Percentiles rank a stretch among this genome's conserved stretches.
These are phyloP conservation scores for Ia io DNA, from an alignment of 2,113 vertebrate species.

Conservation along the genomic window DNA sequence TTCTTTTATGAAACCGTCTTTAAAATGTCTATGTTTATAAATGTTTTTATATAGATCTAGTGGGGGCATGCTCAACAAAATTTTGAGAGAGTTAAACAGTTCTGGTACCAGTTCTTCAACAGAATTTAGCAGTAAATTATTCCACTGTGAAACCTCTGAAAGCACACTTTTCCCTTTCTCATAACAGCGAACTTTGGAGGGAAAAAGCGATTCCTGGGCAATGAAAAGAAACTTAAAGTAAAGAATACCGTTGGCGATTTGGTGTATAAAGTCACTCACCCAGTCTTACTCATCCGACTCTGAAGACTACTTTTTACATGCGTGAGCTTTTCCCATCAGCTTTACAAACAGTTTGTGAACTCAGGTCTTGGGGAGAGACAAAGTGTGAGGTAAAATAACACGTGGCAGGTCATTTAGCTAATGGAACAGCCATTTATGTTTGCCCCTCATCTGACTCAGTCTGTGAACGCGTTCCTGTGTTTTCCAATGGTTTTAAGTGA, in stretches of 20 bases:
- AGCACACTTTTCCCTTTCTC: not conserved
- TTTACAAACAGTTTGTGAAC: not conserved
- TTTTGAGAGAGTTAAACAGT: not conserved
- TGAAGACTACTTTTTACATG: not conserved
- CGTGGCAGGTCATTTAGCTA: not conserved
- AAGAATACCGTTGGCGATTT: not conserved
- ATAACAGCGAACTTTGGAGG: not conserved
- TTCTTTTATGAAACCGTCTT: slow-evolving; percentile 1
- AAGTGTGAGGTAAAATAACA: not conserved
- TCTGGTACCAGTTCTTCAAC: not conserved
- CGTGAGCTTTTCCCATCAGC: not conserved
- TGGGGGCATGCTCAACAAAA: not conserved
- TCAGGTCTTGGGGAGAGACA: not conserved
- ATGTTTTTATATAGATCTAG: not conserved
- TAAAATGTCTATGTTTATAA: not conserved
- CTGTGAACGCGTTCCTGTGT: too few species aligned
- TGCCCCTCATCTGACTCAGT: not conserved
- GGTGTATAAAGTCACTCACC: not conserved
- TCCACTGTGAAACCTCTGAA: not conserved
- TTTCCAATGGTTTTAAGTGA: too few species aligned
- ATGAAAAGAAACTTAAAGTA: not conserved
- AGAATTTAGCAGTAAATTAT: not conserved
- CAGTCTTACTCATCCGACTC: not conserved
- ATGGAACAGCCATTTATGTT: not conserved
- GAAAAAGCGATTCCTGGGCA: not conserved